These are phyloP conservation scores for Tetramorium parvispinum DNA, from an alignment of 1,140 invertebrate genomes.

Conservation along the genomic window DNA sequence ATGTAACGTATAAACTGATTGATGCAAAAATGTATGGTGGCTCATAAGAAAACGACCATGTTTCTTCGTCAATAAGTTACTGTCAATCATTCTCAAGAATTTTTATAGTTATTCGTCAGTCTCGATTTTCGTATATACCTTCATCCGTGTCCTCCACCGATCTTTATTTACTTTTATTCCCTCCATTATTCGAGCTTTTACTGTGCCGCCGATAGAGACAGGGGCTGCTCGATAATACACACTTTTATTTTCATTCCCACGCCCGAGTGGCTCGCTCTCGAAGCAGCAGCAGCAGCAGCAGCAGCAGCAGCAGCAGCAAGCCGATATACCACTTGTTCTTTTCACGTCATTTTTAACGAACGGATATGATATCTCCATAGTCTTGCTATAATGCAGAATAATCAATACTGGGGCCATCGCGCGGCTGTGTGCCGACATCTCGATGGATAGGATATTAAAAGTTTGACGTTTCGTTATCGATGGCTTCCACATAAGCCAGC, in stretches of 20 bases:
- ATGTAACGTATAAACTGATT: background rate
- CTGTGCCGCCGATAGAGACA: constrained; percentile 54
- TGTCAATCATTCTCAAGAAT: constrained; percentile 42
- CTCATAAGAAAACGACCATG: background rate
- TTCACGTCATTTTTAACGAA: constrained; percentile 63
- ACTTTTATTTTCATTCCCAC: constrained; percentile 67
- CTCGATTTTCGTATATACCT: constrained; percentile 52
- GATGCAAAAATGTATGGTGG: background rate
- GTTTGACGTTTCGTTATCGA: constrained; percentile 61
- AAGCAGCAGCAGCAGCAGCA: constrained; percentile 44
- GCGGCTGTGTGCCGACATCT: constrained; percentile 45
- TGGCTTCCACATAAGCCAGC: constrained; percentile 31
- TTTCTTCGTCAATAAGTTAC: constrained; percentile 27
- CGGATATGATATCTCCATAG: constrained; percentile 59
- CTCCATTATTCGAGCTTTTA: constrained; percentile 78
- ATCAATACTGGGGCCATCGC: constrained; percentile 56
- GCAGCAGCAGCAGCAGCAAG: constrained; percentile 40
- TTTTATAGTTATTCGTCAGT: constrained; percentile 44
- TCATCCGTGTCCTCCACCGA: constrained; percentile 55
- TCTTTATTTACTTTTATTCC: constrained; percentile 77
- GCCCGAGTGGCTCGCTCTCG: constrained; percentile 64
- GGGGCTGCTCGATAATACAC: constrained; percentile 60
- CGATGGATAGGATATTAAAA: constrained; percentile 63
- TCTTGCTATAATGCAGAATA: constrained; percentile 61
- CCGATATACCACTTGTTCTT: constrained; percentile 62